Evolutionary conservation across 2,113 vertebrate species (phyloP), one percentile per base, ranked within the genome.

Genomic region (Zosterops lateralis): DNA sequence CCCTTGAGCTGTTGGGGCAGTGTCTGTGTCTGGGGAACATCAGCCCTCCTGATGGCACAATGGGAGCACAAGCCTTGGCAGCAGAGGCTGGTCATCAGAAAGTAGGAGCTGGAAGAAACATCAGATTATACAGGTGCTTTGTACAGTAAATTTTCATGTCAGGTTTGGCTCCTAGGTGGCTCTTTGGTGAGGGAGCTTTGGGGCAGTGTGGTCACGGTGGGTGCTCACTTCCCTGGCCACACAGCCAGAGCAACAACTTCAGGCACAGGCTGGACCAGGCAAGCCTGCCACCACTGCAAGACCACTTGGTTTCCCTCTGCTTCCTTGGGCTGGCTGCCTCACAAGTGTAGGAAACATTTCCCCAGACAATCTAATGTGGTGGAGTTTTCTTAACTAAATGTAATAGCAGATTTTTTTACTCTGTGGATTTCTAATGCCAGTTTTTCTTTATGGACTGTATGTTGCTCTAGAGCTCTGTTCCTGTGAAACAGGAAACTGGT

Each of bases 181-280:
- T 42, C 6, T 74, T n/a, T 75, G 54, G 4, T 0, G 0, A 74
- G 17, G 0, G 6, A 62, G 8, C 38, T 36, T 5, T 2, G 5
- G 42, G 65, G 22, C 0, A 3, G 0, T 22, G 42, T 17, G 48
- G 61, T 54, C 2, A 1, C 0, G 0, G 17, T 13, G 25, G 12
- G n/a, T 2, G 5, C 2, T 6, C 28, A 3, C 25, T 34, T 61
- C 15, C 34, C 19, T 19, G 47, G 47, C 47, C 5, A 0, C 1
- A 24, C 28, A 71, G 51, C 57, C 56, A 65, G 31, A 65, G 32
- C 68, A 3, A 2, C n/a, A 1, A 0, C 3, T 21, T 36, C 57
- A n/a, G 70, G 32, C 32, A 32, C 2, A 4, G n/a, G 14, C 19
- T 4, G 2, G 24, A 51, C 20, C 48, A 38, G 26, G 22, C 25